Percentiles rank a stretch among this genome's conserved stretches.
Evolutionary conservation across 2,888 invertebrate species (phyloP).

Genomic region (Hymenopus coronatus): DNA sequence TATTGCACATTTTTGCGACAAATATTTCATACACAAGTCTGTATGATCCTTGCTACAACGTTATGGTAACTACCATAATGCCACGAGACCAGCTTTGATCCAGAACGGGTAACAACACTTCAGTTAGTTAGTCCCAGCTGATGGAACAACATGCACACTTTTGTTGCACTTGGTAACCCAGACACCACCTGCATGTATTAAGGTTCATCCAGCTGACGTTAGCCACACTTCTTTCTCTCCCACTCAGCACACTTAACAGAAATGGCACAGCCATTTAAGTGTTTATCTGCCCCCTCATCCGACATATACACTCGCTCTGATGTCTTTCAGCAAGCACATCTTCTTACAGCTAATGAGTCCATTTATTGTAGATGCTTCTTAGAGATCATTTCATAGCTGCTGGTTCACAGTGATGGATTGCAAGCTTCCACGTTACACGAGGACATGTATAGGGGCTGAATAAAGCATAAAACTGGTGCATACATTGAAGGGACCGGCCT

Average conservation of each 20-base stretch:
- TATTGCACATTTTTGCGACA: slow-evolving; percentile 28
- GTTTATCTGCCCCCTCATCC: not conserved
- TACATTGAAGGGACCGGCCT: slow-evolving; percentile 22
- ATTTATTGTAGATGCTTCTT: not conserved
- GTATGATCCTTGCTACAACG: not conserved
- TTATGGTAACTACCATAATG: slow-evolving; percentile 29
- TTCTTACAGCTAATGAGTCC: not conserved
- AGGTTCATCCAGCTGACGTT: not conserved
- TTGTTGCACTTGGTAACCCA: slow-evolving; percentile 16
- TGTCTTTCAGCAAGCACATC: not conserved
- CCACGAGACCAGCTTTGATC: slow-evolving; percentile 3
- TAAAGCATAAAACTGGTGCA: slow-evolving; percentile 6
- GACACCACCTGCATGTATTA: slow-evolving; percentile 7
- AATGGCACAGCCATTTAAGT: not conserved
- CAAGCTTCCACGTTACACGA: not conserved
- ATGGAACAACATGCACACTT: slow-evolving; percentile 1
- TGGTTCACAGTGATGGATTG: not conserved
- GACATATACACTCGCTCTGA: not conserved
- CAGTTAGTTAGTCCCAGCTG: not conserved
- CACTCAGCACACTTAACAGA: not conserved
- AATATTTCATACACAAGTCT: not conserved
- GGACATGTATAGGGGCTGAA: not conserved
- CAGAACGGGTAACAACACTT: not conserved
- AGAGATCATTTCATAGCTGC: not conserved
- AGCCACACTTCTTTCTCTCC: not conserved